These are phyloP conservation scores for Electrophaes corylata DNA, from an alignment of 2,888 invertebrate species.

Conservation along the genomic window DNA sequence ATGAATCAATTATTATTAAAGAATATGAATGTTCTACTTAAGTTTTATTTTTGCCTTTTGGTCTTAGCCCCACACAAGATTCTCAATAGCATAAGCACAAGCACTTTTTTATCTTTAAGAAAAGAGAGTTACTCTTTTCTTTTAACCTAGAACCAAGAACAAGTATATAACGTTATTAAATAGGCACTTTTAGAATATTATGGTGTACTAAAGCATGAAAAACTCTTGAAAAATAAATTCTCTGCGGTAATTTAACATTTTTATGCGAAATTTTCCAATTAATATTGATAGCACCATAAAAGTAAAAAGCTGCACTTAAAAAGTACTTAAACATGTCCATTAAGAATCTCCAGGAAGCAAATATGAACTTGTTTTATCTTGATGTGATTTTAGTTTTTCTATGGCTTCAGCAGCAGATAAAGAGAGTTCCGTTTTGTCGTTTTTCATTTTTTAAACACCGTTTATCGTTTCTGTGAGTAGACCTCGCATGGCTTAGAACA, in stretches of 20 bases:
- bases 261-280: neutral
- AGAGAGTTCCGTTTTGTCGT: too few relatives aligned
- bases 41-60: constrained; percentile 18
- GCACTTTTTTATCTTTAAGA: too few relatives aligned
- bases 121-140: too few relatives aligned
- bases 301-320: neutral
- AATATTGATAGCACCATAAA: neutral
- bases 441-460: too few relatives aligned
- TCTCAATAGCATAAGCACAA: neutral
- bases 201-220: neutral
- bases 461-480: too few relatives aligned
- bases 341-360: neutral
- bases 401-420: too few relatives aligned
- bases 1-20: constrained; percentile 31
- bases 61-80: too few relatives aligned
- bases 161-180: too few relatives aligned
- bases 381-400: neutral
- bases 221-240: neutral
- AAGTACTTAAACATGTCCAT: neutral
- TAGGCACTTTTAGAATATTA: too few relatives aligned
- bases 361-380: neutral
- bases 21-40: constrained; percentile 30
- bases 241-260: neutral
- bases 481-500: too few relatives aligned
- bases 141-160: too few relatives aligned